A percentile compares a stretch with the other conserved stretches of the same genome.
Conservation (phyloP, 2,888 invertebrate genomes). For the Cistogaster globosa region DNA sequence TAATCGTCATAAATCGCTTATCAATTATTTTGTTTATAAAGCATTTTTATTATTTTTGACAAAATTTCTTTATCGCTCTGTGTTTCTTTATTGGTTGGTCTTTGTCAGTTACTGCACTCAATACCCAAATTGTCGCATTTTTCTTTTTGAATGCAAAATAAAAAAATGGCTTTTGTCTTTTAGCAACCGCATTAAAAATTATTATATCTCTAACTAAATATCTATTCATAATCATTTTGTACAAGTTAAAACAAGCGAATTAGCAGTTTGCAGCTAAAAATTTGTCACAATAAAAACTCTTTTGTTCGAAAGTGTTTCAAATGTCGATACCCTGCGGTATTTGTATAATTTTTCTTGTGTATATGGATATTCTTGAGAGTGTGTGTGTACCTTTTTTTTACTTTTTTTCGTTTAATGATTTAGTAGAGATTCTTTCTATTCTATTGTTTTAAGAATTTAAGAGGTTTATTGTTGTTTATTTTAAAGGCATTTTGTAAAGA, state of each 20-base stretch:
- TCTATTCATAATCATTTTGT: conserved; percentile 58
- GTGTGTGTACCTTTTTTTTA: not conserved
- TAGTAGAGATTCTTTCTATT: conserved; percentile 44
- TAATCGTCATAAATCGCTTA: conserved; percentile 35
- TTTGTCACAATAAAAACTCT: conserved; percentile 61
- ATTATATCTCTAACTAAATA: conserved; percentile 53
- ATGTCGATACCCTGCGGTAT: conserved; percentile 72
- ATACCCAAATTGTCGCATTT: conserved; percentile 66
- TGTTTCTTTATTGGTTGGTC: not conserved
- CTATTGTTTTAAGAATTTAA: conserved; percentile 50
- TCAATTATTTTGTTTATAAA: conserved; percentile 48
- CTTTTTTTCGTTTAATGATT: conserved; percentile 40
- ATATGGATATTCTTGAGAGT: not conserved
- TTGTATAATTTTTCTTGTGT: conserved; percentile 48
- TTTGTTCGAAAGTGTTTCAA: conserved; percentile 69
- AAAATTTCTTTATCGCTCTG: conserved; percentile 22
- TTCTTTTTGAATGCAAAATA: conserved; percentile 57
- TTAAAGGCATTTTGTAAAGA: conserved; percentile 27
- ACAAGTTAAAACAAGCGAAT: conserved; percentile 21
- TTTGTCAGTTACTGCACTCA: conserved; percentile 28
- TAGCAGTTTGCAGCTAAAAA: conserved; percentile 52
- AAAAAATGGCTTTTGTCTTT: conserved; percentile 59
- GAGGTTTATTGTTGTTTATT: conserved; percentile 18
- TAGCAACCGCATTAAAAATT: conserved; percentile 64
- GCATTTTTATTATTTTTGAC: conserved; percentile 12